A percentile compares a stretch with the other conserved stretches of the same genome.
These are phyloP conservation scores for Drosophila kikkawai DNA, from an alignment of 1,140 invertebrate genomes.

Conservation along the genomic window DNA sequence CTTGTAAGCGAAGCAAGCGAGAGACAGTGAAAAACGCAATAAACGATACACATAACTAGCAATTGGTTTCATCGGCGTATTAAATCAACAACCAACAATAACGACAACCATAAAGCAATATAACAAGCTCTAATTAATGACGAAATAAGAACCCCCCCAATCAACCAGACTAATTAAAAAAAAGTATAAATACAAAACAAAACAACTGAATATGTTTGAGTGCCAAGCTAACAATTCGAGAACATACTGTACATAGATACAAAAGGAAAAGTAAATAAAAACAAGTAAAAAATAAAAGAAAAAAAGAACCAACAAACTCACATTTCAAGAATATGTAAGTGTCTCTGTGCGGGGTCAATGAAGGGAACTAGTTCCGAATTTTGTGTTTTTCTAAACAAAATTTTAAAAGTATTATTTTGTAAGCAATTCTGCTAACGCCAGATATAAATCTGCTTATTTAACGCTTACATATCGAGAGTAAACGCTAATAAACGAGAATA, in stretches of 20 bases:
- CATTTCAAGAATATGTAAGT: background rate
- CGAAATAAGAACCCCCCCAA: slow-evolving; percentile 35
- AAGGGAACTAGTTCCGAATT: slow-evolving; percentile 1
- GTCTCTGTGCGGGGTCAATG: background rate
- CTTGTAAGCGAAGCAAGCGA: slow-evolving; percentile 68
- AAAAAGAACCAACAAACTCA: slow-evolving; percentile 7
- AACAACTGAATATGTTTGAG: slow-evolving; percentile 77
- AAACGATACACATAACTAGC: slow-evolving; percentile 40
- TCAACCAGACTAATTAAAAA: slow-evolving; percentile 1
- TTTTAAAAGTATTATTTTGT: too few relatives aligned
- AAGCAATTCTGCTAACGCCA: too few relatives aligned
- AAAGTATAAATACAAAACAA: slow-evolving; percentile 22
- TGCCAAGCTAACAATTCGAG: slow-evolving; percentile 83
- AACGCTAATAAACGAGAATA: background rate
- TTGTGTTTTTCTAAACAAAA: background rate
- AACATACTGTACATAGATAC: slow-evolving; percentile 68
- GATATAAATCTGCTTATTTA: background rate
- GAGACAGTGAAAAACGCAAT: slow-evolving; percentile 43
- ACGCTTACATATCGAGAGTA: background rate
- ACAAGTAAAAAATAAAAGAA: background rate
- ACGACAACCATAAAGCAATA: slow-evolving; percentile 44
- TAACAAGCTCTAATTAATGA: slow-evolving; percentile 36
- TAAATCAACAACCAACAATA: slow-evolving; percentile 42
- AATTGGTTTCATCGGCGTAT: slow-evolving; percentile 80
- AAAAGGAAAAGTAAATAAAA: slow-evolving; percentile 19